Conservation (phyloP, 2,888 invertebrate genomes). For the Trichacis sp. region DNA sequence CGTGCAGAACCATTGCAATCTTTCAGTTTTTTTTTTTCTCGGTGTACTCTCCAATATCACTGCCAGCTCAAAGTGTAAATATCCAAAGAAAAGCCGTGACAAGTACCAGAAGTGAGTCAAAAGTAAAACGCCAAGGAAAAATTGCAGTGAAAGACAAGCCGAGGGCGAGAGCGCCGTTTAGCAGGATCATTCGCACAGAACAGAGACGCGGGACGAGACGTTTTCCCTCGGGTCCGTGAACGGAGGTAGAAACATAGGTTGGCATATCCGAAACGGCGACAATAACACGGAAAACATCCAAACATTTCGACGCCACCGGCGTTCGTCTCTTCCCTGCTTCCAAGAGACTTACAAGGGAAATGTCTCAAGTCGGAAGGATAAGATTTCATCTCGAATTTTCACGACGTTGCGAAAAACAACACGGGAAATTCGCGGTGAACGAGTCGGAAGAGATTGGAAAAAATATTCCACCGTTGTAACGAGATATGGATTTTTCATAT, state of each 20-base stretch:
- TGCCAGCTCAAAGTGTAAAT: too few relatives aligned
- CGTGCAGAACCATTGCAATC: too few relatives aligned
- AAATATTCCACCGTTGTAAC: conserved; percentile 17
- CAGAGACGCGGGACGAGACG: conserved; percentile 32
- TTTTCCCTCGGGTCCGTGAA: conserved; percentile 36
- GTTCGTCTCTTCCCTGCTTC: conserved; percentile 19
- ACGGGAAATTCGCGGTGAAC: neutral
- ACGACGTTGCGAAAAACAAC: neutral
- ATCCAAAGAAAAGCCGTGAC: too few relatives aligned
- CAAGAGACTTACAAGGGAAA: conserved; percentile 17
- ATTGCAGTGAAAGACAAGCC: too few relatives aligned
- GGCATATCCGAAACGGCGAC: conserved; percentile 27
- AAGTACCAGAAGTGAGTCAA: too few relatives aligned
- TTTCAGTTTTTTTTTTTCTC: too few relatives aligned
- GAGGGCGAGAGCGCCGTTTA: conserved; percentile 39
- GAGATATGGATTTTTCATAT: conserved; percentile 36
- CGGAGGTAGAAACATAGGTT: conserved; percentile 35
- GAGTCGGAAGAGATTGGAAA: too few relatives aligned
- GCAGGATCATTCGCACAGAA: conserved; percentile 28
- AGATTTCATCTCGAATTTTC: conserved; percentile 18
- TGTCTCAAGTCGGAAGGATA: conserved; percentile 23
- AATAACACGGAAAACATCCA: conserved; percentile 35
- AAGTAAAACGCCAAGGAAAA: conserved; percentile 6
- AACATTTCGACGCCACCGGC: conserved; percentile 37
- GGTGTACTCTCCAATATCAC: too few relatives aligned